Base-by-base conservation (phyloP, 2,888 invertebrate species). In the Eudiplozoon nipponicum region DNA sequence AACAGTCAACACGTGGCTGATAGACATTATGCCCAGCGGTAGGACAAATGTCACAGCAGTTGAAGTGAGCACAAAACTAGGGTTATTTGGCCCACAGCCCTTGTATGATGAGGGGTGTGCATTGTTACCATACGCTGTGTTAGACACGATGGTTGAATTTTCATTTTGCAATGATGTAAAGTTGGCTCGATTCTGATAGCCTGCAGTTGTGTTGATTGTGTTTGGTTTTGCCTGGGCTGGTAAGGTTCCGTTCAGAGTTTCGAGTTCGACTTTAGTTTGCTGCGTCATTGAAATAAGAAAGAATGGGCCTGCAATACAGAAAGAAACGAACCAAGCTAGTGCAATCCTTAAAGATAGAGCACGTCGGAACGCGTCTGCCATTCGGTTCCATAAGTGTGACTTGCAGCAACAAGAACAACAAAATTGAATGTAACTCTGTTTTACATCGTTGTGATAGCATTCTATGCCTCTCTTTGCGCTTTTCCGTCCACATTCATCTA, bases 41-140 rank as follows among this genome's bases (percentile, higher is more conserved):
- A 50, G 38, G 35, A 48, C 47, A 42, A 49, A 49, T 2, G 49
- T 47, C 3, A 45, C 46, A 15, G 47, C 47, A 7, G 48, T 47
- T 3, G 49, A 46, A 9, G 48, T 47, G 20, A 49, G 40, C 22
- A 49, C 46, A 38, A 49, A 49, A 13, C 44, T 39, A 5, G 48
- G 44, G 28, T 45, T 48, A 34, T 50, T 47, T 3, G 49, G 49
- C n/a, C 49, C 49, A 36, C 49, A 49, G 17, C 49, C 49, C 40
- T 49, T 48, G 40, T 43, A 48, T 20, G 43, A 45, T 13, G 20
- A 38, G 18, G 34, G 29, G 28, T 34, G 34, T 36, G 11, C 31
- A n/a, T 26, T 26, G 26, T 26, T 26, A 26, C 26, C n/a, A 31
- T 31, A n/a, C 13, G 5, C 17, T 38, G 37, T n/a, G 19, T 42